phyloP scores from a whole-genome alignment of 1,140 invertebrate species.

The Nylanderia fulva region DNA sequence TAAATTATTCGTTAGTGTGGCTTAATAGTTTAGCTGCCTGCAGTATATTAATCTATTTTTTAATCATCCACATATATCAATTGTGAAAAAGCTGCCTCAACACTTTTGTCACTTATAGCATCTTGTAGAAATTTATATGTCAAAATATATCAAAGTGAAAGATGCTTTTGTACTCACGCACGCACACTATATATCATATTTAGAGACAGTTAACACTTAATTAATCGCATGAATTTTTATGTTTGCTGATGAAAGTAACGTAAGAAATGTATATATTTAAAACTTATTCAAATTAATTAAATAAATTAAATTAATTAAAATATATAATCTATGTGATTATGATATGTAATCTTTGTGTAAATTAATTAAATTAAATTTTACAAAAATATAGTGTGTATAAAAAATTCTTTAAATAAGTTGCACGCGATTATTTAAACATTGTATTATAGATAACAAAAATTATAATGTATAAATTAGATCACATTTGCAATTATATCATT shows the following conservation, averaged over 20 bases:
- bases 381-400: background rate
- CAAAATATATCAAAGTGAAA: background rate
- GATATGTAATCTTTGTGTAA: too few species aligned
- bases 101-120: background rate
- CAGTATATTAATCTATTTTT: background rate
- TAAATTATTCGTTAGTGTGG: slow-evolving; percentile 7
- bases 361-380: background rate
- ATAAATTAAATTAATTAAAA: too few species aligned
- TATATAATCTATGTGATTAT: too few species aligned
- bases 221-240: slow-evolving; percentile 19
- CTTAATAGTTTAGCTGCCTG: slow-evolving; percentile 20
- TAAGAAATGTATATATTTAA: background rate
- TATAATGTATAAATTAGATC: background rate
- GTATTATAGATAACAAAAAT: background rate
- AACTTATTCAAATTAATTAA: background rate
- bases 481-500: background rate
- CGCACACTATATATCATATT: slow-evolving; percentile 7
- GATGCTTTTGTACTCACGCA: slow-evolving; percentile 3
- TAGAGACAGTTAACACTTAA: background rate
- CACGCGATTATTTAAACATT: slow-evolving; percentile 26
- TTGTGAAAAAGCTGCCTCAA: background rate
- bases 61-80: background rate
- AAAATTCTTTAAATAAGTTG: background rate
- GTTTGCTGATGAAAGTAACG: background rate
- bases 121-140: background rate